Base-by-base conservation (phyloP, 2,797 vertebrate species). In the Sarcoramphus papa region DNA sequence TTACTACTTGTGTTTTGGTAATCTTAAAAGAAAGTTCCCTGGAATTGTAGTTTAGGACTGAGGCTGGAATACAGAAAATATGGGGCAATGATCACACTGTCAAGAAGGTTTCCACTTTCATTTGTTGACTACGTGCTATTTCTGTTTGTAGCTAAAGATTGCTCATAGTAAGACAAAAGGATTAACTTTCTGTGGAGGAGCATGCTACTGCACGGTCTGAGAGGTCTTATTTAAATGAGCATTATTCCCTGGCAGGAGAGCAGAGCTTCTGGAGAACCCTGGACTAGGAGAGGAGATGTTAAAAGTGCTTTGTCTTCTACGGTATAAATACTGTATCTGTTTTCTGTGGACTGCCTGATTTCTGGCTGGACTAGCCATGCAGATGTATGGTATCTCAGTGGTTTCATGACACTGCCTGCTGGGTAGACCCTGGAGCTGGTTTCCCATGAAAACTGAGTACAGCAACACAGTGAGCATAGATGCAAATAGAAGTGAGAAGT, bases 251-350 rank as follows among this genome's bases (percentile, higher is more conserved):
- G 35, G 9, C 1, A 48, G 35, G 28, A 60, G 16, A 77, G 22
- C 12, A 7, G 14, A 79, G 16, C 18, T 93, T 64, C 41, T 78
- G 35, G 64, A 67, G 37, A 72, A 2, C 5, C 8, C 23, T 63
- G 40, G 21, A 2, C 20, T 28, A 7, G n/a, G 22, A 85, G 22
- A 41, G 16, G 28, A 30, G 4, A 1, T 8, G 10, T 28, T 76
- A 37, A 40, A 10, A 48, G 62, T 57, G 22, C 22, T 77, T 64
- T 78, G 6, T 27, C 30, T 82, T 19, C 35, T 25, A 4, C 2
- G 7, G 0, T 35, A 6, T 5, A 33, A 74, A 23, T 64, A 4
- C 8, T 31, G 0, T 23, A 4, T 8, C 14, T 64, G 4, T 59
- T 54, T 94, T 69, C 35, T 53, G 10, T 33, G 33, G 45, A 0